Conservation (phyloP, 2,113 vertebrate genomes). For the Tachuris rubrigastra region DNA sequence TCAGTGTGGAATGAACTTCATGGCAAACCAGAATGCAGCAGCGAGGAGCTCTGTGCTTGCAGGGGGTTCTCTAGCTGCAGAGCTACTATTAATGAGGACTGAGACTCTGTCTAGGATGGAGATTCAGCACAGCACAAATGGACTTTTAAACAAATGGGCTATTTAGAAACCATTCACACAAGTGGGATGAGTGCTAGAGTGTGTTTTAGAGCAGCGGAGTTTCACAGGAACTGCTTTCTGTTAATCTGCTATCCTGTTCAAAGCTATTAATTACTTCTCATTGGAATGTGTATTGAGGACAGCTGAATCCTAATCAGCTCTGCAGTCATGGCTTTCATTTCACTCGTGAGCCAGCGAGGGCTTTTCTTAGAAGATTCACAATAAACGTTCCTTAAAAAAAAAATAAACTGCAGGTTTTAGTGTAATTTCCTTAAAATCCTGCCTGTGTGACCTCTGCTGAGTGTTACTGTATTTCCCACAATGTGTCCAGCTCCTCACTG, state of each 20-base stretch:
- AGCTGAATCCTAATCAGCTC: background rate
- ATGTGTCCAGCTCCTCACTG: background rate
- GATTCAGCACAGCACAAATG: background rate
- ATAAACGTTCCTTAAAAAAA: background rate
- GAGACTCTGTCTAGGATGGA: background rate
- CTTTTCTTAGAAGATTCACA: background rate
- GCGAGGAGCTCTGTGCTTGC: background rate
- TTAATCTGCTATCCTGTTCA: background rate
- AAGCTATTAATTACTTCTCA: background rate
- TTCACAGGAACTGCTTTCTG: background rate
- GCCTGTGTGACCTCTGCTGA: background rate
- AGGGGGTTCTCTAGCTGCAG: background rate
- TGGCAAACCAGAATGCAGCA: background rate
- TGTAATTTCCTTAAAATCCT: background rate
- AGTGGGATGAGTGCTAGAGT: background rate
- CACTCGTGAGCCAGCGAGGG: background rate
- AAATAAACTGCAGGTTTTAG: background rate
- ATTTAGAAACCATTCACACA: background rate
- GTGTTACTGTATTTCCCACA: background rate
- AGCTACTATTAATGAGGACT: background rate
- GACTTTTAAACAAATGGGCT: background rate
- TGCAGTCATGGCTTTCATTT: background rate
- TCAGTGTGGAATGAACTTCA: background rate
- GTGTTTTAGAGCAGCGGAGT: background rate
- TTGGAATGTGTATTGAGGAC: background rate